Base-by-base conservation (phyloP, 2,797 vertebrate genomes). In the Sebastes melanostomus region DNA sequence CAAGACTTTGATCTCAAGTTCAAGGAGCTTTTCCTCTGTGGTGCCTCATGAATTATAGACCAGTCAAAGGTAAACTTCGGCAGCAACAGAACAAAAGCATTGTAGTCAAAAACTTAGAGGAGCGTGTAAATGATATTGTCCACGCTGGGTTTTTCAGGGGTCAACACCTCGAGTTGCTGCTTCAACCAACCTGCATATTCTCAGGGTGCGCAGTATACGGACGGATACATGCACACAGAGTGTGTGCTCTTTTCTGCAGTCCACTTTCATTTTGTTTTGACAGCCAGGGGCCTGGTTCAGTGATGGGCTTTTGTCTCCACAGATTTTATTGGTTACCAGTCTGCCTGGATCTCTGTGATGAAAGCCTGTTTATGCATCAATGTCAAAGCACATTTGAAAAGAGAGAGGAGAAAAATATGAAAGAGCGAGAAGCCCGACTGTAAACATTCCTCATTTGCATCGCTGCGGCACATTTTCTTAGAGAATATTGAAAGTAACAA, bases 1-100 rank as follows among this genome's bases (percentile, higher is more conserved):
- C 18, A 5, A n/a, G 62, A 75, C 82, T 87, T 87, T 75, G 56
- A 84, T 83, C 67, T 70, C n/a, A 42, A 80, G 6, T 72, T 77
- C 66, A 77, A 73, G 38, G 72, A 80, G 59, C 62, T 77, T 72
- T 71, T 82, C 24, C 52, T 80, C 62, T 29, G 20, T 1, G 3
- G 6, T 38, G 27, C 38, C 20, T 66, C 60, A 66, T 59, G 56
- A 71, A 72, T 77, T 59, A 63, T 7, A 69, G 4, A 77, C 46
- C 14, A 80, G 55, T 25, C 30, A 63, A 67, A 60, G 69, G 27
- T 72, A 62, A 30, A 54, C 36, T 32, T 22, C 11, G 2, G 7
- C 24, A 42, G 36, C 54, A 14, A 46, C 1, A 55, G 25, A 42
- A 56, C 27, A 13, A 14, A 1, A 34, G 34, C n/a, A 30, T 3